Base-by-base conservation (phyloP, 2,888 invertebrate genomes). In the Lithosia quadra region DNA sequence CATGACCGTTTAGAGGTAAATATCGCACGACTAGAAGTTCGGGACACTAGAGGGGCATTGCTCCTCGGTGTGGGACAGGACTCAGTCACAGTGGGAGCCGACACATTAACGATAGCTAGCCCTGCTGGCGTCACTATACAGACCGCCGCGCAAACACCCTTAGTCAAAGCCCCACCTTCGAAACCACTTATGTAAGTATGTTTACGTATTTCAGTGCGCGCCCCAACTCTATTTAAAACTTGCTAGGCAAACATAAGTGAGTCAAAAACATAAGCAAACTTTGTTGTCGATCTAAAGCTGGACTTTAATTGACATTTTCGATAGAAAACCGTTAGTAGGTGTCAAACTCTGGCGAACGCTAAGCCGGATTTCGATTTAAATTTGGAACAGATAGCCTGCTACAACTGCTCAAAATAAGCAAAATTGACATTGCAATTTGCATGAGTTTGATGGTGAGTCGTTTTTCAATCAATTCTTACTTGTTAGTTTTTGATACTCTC, bases 101-200 rank as follows among this genome's bases (percentile, higher is more conserved):
- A 98, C 79, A 96, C 96, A 65, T 95, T 98, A 72, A 96, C 96
- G 79, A 97, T 98, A 76, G 96, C 97, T 84, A 98, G 98, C 68
- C 97, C 97, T 69, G 98, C 98, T 28, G 98, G 98, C 49, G 97
- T 97, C 71, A 96, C 97, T 77, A 97, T 99, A 88, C 97, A 97
- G 80, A 98, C 98, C 60, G 98, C 98, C 67, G 96, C 98, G 64
- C 98, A 98, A 92, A 98, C 98, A 67, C 97, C 98, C 1, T 94
- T 98, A 75, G 97, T 99, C 68, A 96, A 97, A 84, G 98, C 98
- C 9, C 98, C 98, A 79, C 97, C 98, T 28, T 97, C 98, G 43
- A 97, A 97, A 84, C 97, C 97, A 87, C 95, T 98, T 77, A 97
- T 97, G 98, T 98, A 94, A 96, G 95, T 91, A 67, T 69, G 56